Conservation (phyloP, 2,888 invertebrate genomes). For the Odontocolon sp. region DNA sequence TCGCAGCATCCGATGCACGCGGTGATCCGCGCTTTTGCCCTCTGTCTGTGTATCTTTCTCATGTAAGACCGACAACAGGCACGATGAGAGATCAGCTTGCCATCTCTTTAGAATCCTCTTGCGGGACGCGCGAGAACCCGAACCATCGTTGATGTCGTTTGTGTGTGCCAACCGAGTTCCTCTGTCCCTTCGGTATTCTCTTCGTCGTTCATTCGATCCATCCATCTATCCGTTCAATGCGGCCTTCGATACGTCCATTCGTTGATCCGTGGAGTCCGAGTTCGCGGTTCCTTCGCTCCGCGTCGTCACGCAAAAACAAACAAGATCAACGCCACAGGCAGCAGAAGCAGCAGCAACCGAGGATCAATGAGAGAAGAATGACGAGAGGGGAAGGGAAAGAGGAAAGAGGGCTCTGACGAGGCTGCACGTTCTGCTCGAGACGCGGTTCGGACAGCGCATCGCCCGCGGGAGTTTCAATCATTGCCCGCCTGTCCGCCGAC, state of each 20-base stretch:
- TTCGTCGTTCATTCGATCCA: conserved; percentile 10
- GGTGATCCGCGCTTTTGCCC: conserved; percentile 17
- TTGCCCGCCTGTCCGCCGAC: conserved; percentile 68
- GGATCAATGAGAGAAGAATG: conserved; percentile 42
- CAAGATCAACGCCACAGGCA: conserved; percentile 58
- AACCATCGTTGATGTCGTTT: background rate
- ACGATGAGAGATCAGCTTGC: conserved; percentile 26
- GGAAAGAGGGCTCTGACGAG: background rate
- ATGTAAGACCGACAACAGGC: background rate
- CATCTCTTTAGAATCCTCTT: conserved; percentile 18
- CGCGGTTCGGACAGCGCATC: conserved; percentile 63
- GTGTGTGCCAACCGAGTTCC: background rate
- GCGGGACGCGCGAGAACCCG: background rate
- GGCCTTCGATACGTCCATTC: too few relatives aligned
- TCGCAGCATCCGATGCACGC: conserved; percentile 8
- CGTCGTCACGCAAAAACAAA: conserved; percentile 63
- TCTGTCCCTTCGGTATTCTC: background rate
- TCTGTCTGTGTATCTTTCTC: conserved; percentile 13
- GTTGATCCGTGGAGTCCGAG: background rate
- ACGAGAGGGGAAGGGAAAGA: background rate
- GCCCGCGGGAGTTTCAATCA: conserved; percentile 72
- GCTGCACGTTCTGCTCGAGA: conserved; percentile 15
- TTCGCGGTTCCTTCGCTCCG: conserved; percentile 39
- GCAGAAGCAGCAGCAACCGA: conserved; percentile 28
- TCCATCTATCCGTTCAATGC: too few relatives aligned